These are phyloP conservation scores for Drosophila varians DNA, from an alignment of 1,140 invertebrate species.

Conservation along the genomic window DNA sequence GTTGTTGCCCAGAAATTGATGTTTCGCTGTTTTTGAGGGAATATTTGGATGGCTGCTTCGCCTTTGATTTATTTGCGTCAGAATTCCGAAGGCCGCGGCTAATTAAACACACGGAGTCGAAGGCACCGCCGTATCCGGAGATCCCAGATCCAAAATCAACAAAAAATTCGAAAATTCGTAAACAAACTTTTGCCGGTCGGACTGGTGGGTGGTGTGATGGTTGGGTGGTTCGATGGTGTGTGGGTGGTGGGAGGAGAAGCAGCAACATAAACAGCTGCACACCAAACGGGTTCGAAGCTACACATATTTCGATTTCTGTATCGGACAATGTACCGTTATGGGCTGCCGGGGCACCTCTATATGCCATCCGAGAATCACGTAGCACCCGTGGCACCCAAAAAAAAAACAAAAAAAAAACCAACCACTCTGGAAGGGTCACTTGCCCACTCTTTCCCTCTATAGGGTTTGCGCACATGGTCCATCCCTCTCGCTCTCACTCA, in stretches of 20 bases:
- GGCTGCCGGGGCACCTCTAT: background rate
- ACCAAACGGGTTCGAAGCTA: conserved; percentile 41
- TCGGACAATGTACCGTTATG: conserved; percentile 19
- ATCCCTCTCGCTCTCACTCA: conserved; percentile 55
- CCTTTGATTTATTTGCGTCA: conserved; percentile 63
- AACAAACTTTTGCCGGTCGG: conserved; percentile 42
- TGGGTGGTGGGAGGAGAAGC: background rate
- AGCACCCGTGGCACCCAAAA: too few species aligned
- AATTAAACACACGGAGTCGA: conserved; percentile 47
- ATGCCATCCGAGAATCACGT: conserved; percentile 28
- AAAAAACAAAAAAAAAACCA: conserved; percentile 1
- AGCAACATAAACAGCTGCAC: conserved; percentile 57
- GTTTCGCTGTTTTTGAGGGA: conserved; percentile 12
- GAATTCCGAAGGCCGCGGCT: conserved; percentile 34
- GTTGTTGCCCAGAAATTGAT: too few species aligned
- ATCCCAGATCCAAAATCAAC: conserved; percentile 9
- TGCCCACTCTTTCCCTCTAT: conserved; percentile 14
- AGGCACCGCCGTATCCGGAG: conserved; percentile 16
- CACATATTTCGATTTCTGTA: conserved; percentile 10
- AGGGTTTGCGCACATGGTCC: conserved; percentile 26
- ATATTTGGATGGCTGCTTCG: conserved; percentile 6
- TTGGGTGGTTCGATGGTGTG: background rate
- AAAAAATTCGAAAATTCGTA: conserved; percentile 30
- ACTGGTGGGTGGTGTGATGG: conserved; percentile 4
- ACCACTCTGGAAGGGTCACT: conserved; percentile 17